Evolutionary conservation across 2,797 vertebrate species (phyloP).

Genomic region (Mus caroli): DNA sequence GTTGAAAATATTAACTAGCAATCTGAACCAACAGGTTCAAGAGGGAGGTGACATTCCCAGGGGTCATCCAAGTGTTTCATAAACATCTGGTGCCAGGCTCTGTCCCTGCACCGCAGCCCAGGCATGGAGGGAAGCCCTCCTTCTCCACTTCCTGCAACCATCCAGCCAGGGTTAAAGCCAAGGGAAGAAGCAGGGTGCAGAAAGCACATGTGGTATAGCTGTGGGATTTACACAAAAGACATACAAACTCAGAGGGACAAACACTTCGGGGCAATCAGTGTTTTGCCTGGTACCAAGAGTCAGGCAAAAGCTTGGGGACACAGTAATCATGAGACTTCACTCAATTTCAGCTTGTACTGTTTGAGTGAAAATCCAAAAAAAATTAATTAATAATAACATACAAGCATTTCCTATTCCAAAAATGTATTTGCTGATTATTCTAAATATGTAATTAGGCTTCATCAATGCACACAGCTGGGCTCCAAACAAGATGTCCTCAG

Average conservation of each 20-base stretch:
- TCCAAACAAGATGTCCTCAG: background rate
- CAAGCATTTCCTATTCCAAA: constrained; percentile 34
- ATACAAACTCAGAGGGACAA: background rate
- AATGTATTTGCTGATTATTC: constrained; percentile 46
- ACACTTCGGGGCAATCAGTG: fast-evolving
- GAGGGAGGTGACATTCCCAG: constrained; percentile 66
- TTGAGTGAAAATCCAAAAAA: background rate
- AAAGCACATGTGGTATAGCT: fast-evolving
- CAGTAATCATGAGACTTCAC: background rate
- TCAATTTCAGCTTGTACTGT: background rate
- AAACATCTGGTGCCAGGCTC: background rate
- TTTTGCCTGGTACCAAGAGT: background rate
- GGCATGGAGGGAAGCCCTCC: background rate
- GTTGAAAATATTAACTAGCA: constrained; percentile 75
- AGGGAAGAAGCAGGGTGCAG: background rate
- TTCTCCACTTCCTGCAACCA: background rate
- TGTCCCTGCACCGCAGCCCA: background rate
- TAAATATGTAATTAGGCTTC: constrained; percentile 53
- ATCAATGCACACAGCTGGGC: background rate
- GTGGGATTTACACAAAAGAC: no score
- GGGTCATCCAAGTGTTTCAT: constrained; percentile 16
- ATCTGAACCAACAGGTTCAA: constrained; percentile 74
- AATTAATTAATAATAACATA: background rate
- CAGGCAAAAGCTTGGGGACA: background rate
- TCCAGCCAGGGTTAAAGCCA: background rate